Percentiles rank a stretch among this genome's conserved stretches.
Conservation (phyloP, 2,113 vertebrate genomes). For the Channa maculata region DNA sequence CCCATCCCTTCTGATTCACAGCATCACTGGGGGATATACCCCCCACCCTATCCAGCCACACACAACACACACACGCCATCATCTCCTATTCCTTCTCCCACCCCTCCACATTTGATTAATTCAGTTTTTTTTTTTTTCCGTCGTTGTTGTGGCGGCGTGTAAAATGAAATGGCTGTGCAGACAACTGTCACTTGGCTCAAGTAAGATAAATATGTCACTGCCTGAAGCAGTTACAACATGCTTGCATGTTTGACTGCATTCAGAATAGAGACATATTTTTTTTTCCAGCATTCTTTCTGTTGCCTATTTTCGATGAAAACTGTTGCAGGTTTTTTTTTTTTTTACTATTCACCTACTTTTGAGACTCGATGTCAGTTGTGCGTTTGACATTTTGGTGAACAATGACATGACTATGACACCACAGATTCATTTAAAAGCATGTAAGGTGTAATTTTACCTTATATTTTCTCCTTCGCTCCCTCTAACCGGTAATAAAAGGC, state of each 20-base stretch:
- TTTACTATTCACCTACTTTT: conserved; percentile 11
- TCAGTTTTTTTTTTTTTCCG: conserved; percentile 54
- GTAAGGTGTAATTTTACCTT: conserved; percentile 36
- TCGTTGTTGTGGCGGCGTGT: conserved; percentile 52
- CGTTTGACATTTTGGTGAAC: conserved; percentile 10
- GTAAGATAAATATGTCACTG: conserved; percentile 82
- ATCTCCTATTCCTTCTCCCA: conserved; percentile 37
- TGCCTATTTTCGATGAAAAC: conserved; percentile 9
- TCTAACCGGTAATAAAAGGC: conserved; percentile 65
- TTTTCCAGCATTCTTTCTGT: conserved; percentile 14
- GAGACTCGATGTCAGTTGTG: background rate
- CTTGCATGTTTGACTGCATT: conserved; percentile 55
- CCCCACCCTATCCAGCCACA: background rate
- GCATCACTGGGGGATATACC: conserved; percentile 68
- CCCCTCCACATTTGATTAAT: conserved; percentile 77
- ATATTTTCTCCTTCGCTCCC: background rate
- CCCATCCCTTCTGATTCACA: conserved; percentile 73
- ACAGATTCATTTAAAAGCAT: background rate
- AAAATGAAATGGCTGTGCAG: conserved; percentile 81
- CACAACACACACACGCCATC: background rate
- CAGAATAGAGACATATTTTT: conserved; percentile 46
- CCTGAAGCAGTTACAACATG: conserved; percentile 62
- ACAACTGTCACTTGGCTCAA: conserved; percentile 83
- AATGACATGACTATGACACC: background rate
- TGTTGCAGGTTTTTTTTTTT: background rate